Evolutionary conservation across 2,888 invertebrate species (phyloP), one percentile per base, ranked within the genome.

Genomic region (Aphrophora alni): DNA sequence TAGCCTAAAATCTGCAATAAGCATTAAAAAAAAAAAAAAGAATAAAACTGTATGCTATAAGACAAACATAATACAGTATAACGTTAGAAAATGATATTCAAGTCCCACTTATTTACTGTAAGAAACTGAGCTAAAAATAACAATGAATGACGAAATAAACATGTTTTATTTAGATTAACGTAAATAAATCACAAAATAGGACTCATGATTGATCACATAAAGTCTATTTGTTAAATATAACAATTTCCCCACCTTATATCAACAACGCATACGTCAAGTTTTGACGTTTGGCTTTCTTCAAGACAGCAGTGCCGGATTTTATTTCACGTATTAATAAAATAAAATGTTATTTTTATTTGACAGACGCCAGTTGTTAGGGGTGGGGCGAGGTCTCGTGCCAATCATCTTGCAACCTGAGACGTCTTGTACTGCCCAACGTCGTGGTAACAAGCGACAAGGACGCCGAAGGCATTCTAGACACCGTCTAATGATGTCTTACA

Each of bases 281-380:
- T 17, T 44, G 44, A 21, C 59, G 10, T 59, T n/a, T 21, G 59
- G 2, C 4, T 21, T 59, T 59, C n/a, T 59, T 21, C 59, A 59
- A 59, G 21, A 21, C 59, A 12, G 4, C 5, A 4, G 14, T n/a
- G 4, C 21, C 21, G 59, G 14, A 21, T 59, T 44, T 10, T 44
- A 44, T 44, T 59, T 59, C 59, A 59, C 59, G 59, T 59, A 59
- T 59, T 59, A 59, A 59, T 59, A 59, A 59, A 59, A 44, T 44
- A 44, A 44, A 44, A 59, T 59, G 59, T 59, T 59, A 21, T 21
- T 59, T 59, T 59, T 59, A 59, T 59, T 59, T 59, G 59, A 59
- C 59, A 59, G 59, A n/a, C 59, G 59, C 59, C 59, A 59, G 59
- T 59, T 59, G 59, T 59, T 21, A 44, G 59, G 21, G 59, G 59